A percentile compares a stretch with the other conserved stretches of the same genome.
Evolutionary conservation across 2,888 invertebrate species (phyloP).

Genomic region (Seira sanloemensis): DNA sequence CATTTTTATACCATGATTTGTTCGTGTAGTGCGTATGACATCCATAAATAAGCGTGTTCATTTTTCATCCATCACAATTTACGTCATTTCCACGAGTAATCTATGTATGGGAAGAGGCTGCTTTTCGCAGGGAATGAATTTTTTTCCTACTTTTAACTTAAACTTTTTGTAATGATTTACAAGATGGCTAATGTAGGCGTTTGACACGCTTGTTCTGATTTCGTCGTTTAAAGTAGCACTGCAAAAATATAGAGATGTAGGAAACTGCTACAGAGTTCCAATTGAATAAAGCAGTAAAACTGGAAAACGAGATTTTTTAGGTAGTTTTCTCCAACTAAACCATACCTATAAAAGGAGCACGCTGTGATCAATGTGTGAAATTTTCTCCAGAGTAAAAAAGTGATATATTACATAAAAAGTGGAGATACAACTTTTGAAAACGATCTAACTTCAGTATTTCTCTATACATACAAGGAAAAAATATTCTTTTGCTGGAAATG

Average conservation of each 20-base stretch:
- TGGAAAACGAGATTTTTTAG: too few species aligned
- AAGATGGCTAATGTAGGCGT: conserved; percentile 1
- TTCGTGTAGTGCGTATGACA: conserved; percentile 20
- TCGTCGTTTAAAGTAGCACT: neutral
- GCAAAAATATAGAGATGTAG: conserved; percentile 2
- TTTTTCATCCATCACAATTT: conserved; percentile 51
- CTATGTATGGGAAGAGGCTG: neutral
- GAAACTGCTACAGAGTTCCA: neutral
- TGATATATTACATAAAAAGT: conserved; percentile 40
- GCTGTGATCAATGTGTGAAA: neutral
- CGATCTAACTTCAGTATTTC: neutral
- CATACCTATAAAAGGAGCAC: neutral
- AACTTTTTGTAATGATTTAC: neutral
- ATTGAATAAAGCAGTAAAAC: too few species aligned
- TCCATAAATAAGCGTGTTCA: conserved; percentile 45
- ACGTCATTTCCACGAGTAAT: conserved; percentile 41
- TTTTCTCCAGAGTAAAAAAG: conserved; percentile 18
- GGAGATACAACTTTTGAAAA: conserved; percentile 12
- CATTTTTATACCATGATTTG: neutral
- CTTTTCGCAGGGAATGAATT: neutral
- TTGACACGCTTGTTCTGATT: conserved; percentile 12
- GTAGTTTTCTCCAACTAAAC: neutral
- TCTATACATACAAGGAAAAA: neutral
- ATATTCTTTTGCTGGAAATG: neutral
- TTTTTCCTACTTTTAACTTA: neutral